phyloP scores from a whole-genome alignment of 2,888 invertebrate species.

The Lymantria monacha region DNA sequence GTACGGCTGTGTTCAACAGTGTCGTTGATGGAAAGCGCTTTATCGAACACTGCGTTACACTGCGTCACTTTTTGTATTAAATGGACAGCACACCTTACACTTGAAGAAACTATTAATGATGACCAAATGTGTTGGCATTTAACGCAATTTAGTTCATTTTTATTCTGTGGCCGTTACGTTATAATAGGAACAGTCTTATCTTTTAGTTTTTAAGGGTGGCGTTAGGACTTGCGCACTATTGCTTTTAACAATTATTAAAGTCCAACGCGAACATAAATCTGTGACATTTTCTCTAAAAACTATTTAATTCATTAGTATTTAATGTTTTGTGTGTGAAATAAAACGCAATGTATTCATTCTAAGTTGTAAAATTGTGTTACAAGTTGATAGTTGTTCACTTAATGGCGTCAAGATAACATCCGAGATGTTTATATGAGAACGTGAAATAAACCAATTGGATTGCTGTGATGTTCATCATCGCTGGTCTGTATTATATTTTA shows the following conservation, averaged over 20 bases:
- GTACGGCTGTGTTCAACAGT: too few relatives aligned
- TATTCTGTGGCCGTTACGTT: too few relatives aligned
- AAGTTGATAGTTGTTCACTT: slow-evolving; percentile 52
- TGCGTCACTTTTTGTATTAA: too few relatives aligned
- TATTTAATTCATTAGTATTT: slow-evolving; percentile 37
- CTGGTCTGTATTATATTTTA: slow-evolving; percentile 47
- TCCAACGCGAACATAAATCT: slow-evolving; percentile 52
- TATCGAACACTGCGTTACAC: too few relatives aligned
- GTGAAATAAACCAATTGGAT: slow-evolving; percentile 38
- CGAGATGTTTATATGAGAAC: slow-evolving; percentile 63
- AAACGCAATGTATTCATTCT: slow-evolving; percentile 29
- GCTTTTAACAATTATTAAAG: slow-evolving; percentile 48
- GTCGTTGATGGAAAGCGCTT: too few relatives aligned
- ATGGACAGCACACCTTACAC: too few relatives aligned
- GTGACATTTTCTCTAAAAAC: slow-evolving; percentile 60
- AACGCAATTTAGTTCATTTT: too few relatives aligned
- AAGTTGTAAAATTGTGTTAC: slow-evolving; percentile 50
- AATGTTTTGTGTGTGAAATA: slow-evolving; percentile 32
- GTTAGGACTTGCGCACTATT: slow-evolving; percentile 53
- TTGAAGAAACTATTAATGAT: too few relatives aligned
- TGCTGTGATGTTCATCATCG: slow-evolving; percentile 55
- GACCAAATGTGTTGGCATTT: too few relatives aligned
- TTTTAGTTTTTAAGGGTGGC: slow-evolving; percentile 38
- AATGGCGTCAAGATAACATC: slow-evolving; percentile 64
- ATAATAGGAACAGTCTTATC: too few relatives aligned